Evolutionary conservation across 2,888 invertebrate species (phyloP).

Genomic region (Drosophila affinis): DNA sequence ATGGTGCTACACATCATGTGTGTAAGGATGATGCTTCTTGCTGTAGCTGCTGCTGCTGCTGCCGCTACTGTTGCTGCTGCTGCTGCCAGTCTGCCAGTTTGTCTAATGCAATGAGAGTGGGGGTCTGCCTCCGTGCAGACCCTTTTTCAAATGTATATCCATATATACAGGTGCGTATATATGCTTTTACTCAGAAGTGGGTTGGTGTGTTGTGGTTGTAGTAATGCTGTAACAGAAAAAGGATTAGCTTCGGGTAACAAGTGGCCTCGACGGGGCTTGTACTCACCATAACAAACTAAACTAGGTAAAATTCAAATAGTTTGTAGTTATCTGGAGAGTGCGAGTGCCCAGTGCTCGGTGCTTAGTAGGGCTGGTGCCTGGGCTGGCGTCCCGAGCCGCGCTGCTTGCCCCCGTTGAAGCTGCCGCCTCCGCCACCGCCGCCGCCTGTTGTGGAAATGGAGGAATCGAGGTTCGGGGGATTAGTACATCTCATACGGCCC

Average conservation of each 20-base stretch:
- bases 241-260: too few species aligned
- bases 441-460: constrained; percentile 56
- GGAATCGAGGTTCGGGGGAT: constrained; percentile 1
- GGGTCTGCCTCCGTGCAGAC: constrained; percentile 45
- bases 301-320: constrained; percentile 77
- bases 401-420: constrained; percentile 92
- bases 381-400: constrained; percentile 92
- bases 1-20: constrained; percentile 70
- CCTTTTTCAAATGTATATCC: constrained; percentile 35
- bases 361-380: constrained; percentile 94
- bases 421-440: constrained; percentile 84
- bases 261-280: neutral
- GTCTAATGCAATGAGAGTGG: constrained; percentile 52
- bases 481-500: constrained; percentile 4
- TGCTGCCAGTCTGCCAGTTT: constrained; percentile 32
- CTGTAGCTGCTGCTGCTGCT: constrained; percentile 37
- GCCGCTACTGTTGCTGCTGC: constrained; percentile 4
- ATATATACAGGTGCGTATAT: constrained; percentile 44
- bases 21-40: constrained; percentile 39
- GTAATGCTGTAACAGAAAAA: constrained; percentile 37
- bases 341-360: constrained; percentile 35
- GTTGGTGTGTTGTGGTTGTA: constrained; percentile 44
- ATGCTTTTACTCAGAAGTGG: constrained; percentile 17
- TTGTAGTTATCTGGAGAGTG: constrained; percentile 68
- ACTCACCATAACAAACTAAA: constrained; percentile 77